Percentiles rank a stretch among this genome's conserved stretches.
phyloP scores from a whole-genome alignment of 2,113 vertebrate species.

The Sebastes fasciatus region DNA sequence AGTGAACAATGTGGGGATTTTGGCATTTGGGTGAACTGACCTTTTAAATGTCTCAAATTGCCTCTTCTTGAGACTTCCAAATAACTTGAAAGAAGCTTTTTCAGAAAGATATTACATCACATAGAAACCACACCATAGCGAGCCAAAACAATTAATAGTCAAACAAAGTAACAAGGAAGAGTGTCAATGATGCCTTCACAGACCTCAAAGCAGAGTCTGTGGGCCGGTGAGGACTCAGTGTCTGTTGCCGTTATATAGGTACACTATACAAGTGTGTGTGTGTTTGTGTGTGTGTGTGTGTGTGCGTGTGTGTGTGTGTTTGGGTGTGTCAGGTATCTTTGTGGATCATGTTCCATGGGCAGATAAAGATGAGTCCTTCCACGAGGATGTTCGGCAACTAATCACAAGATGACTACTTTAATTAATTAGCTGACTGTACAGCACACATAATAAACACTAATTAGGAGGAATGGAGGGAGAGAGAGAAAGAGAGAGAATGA shows the following conservation, averaged over 20 bases:
- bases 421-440: slow-evolving; percentile 67
- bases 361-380: slow-evolving; percentile 60
- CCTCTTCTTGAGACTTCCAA: neutral
- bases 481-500: neutral
- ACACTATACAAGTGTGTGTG: neutral
- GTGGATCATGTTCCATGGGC: slow-evolving; percentile 58
- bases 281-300: neutral
- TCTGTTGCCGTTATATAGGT: neutral
- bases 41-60: neutral
- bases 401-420: slow-evolving; percentile 71
- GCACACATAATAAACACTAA: slow-evolving; percentile 63
- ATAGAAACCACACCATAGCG: neutral
- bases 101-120: neutral
- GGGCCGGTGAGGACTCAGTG: neutral
- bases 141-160: neutral
- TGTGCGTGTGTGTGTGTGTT: neutral
- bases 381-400: slow-evolving; percentile 52
- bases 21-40: neutral
- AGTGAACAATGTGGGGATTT: neutral
- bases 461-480: slow-evolving; percentile 38
- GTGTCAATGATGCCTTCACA: neutral
- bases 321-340: slow-evolving; percentile 37
- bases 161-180: neutral
- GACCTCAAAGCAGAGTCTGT: neutral
- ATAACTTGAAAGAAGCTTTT: neutral